Evolutionary conservation across 2,888 invertebrate species (phyloP), one percentile per base, ranked within the genome.

Genomic region (Caenorhabditis sp.): DNA sequence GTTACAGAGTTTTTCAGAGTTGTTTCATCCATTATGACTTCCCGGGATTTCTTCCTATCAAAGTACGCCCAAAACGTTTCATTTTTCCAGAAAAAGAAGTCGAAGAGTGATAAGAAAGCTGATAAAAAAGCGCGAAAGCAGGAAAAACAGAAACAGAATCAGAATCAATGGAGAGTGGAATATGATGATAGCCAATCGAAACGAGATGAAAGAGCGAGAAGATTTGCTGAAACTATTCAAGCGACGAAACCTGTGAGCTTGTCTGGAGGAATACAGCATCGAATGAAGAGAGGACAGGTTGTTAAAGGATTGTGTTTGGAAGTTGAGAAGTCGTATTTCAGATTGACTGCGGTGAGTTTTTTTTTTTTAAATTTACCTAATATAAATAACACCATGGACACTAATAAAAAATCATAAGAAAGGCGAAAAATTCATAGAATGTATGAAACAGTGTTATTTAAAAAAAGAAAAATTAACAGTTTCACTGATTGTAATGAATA

Each of bases 291-390:
- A 53, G 67, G 67, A 49, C 74, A 77, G 57, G 70, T 80, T 8
- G 64, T 99, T 88, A 93, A 96, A 82, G 99, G 97, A 77, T 95
- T 95, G 23, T 95, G 95, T 90, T 92, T 91, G 88, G 94, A 96
- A 88, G 90, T 99, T 87, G 97, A 99, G 89, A 99, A 99, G 89
- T 93, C 93, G 59, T 99, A 96, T 89, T 91, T 99, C 83, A 92
- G 99, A 84, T 91, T 99, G 65, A 99, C 99, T 43, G 89, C 91
- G 70, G 92, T 92, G 54, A 57, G 83, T 74, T 53, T 31, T 23
- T 58, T 25, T 59, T 54, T 36, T n/a, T 57, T 49, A 27, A 21
- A 62, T n/a, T 7, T 10, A 21, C 4, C 59, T n/a, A 52, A 52
- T n/a, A 52, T n/a, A n/a, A n/a, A n/a, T n/a, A n/a, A n/a, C 10